These are phyloP conservation scores for Halcyon malimbica DNA, from an alignment of 2,113 vertebrate species.

Conservation along the genomic window DNA sequence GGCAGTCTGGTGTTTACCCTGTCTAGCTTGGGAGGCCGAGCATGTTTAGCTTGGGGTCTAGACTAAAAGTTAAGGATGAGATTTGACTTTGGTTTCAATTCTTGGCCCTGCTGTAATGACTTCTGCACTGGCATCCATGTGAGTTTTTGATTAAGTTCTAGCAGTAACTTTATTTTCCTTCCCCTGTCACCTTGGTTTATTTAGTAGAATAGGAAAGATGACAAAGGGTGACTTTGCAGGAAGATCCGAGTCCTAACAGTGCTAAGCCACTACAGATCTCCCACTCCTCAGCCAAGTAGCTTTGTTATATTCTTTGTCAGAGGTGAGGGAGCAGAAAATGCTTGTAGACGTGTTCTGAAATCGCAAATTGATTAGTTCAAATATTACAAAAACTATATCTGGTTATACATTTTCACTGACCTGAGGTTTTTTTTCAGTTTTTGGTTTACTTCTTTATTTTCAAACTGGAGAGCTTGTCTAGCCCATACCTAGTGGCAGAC, in stretches of 20 bases:
- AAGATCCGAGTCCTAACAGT: not conserved
- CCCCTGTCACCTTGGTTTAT: not conserved
- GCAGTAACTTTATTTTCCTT: not conserved
- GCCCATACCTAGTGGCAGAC: not conserved
- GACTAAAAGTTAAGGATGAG: not conserved
- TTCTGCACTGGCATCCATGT: rapidly evolving
- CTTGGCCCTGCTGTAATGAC: not conserved
- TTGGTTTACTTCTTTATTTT: not conserved
- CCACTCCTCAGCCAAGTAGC: not conserved
- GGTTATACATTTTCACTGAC: not conserved
- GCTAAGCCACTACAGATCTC: not conserved
- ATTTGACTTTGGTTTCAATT: not conserved
- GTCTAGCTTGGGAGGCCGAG: not conserved
- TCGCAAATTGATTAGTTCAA: not conserved
- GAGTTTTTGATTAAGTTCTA: not conserved
- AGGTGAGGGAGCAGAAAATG: not conserved
- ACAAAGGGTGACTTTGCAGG: not conserved
- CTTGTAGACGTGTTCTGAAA: not conserved
- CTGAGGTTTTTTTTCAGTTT: not conserved
- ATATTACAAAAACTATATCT: rapidly evolving
- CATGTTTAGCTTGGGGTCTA: not conserved
- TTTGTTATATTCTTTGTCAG: not conserved
- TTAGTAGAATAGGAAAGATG: not conserved
- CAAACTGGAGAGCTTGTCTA: not conserved
- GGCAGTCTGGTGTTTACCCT: not conserved